Conservation (phyloP, 2,888 invertebrate genomes). For the Scaptodrosophila latifasciaeformis region DNA sequence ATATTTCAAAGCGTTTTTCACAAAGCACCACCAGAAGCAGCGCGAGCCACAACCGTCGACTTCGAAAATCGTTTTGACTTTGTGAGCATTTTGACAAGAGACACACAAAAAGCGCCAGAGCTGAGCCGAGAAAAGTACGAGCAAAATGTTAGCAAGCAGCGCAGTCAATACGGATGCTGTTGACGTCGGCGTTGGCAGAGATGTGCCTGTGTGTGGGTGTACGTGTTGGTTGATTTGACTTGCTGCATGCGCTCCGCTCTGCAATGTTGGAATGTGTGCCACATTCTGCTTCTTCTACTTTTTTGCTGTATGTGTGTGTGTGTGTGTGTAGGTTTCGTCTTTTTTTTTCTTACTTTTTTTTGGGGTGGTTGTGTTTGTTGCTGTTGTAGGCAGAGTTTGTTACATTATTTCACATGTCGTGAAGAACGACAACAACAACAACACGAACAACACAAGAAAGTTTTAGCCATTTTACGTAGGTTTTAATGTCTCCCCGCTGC, state of each 20-base stretch:
- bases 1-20: constrained; percentile 10
- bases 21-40: constrained; percentile 38
- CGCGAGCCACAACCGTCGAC: constrained; percentile 73
- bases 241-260: constrained; percentile 17
- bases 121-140: constrained; percentile 17
- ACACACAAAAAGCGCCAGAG: constrained; percentile 20
- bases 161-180: constrained; percentile 24
- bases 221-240: background rate
- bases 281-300: constrained; percentile 26
- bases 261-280: constrained; percentile 67
- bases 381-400: constrained; percentile 35
- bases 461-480: constrained; percentile 47
- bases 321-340: too few relatives aligned
- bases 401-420: constrained; percentile 54
- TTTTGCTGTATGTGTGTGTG: constrained; percentile 6
- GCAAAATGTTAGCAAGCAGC: constrained; percentile 9
- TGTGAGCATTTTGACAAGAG: constrained; percentile 48
- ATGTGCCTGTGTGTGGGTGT: constrained; percentile 12
- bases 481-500: constrained; percentile 63
- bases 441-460: too few relatives aligned
- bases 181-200: constrained; percentile 21
- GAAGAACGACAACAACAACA: too few relatives aligned
- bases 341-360: too few relatives aligned
- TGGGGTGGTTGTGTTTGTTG: constrained; percentile 36
- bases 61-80: constrained; percentile 74